Conservation (phyloP, 2,888 invertebrate genomes). For the Latheticus oryzae region DNA sequence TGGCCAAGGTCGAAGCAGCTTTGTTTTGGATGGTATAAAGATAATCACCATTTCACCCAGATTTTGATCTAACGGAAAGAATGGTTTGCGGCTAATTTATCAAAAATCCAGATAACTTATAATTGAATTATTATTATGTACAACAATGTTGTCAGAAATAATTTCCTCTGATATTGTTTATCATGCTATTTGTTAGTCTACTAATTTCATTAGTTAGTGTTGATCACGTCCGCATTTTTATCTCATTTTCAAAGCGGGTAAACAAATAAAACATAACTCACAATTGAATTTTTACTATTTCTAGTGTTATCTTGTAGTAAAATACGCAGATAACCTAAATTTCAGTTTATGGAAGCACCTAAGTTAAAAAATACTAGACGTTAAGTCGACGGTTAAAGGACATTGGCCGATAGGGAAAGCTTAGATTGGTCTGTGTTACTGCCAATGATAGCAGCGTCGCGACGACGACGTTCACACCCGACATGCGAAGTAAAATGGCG, state of each 20-base stretch:
- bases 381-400: no score
- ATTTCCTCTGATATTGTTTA: constrained; percentile 34
- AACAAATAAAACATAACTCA: no score
- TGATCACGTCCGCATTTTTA: constrained; percentile 33
- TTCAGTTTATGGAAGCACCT: no score
- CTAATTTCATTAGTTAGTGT: constrained; percentile 32
- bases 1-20: constrained; percentile 24
- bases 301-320: no score
- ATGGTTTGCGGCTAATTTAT: constrained; percentile 12
- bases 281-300: no score
- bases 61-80: no score
- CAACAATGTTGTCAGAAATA: constrained; percentile 21
- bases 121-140: constrained; percentile 29
- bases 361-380: no score
- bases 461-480: constrained; percentile 34
- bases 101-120: constrained; percentile 20
- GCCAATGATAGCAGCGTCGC: constrained; percentile 43
- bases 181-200: constrained; percentile 31
- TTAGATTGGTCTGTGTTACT: constrained; percentile 31
- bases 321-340: no score
- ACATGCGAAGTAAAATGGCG: constrained; percentile 20
- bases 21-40: constrained; percentile 16
- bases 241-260: constrained; percentile 13
- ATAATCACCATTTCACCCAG: constrained; percentile 23
- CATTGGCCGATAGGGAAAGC: constrained; percentile 41